phyloP scores from a whole-genome alignment of 2,113 vertebrate genomes.

The Vicugna pacos region DNA sequence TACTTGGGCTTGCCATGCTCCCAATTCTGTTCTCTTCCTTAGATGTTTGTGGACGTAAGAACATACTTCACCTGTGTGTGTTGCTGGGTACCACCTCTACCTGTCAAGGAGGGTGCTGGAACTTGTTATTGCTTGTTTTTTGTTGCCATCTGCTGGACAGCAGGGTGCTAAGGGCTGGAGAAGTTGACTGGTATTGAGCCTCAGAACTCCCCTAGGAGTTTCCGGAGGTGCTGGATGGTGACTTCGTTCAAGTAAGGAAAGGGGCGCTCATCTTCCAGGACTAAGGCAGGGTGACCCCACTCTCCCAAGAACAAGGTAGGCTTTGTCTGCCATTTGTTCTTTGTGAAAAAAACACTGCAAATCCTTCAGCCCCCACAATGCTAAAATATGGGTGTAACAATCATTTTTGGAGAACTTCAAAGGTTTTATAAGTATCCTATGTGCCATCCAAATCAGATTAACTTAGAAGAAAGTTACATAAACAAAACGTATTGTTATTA shows the following conservation, averaged over 20 bases:
- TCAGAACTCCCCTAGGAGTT: not conserved
- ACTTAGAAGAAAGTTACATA: not conserved
- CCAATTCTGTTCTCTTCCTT: not conserved
- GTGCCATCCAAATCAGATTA: not conserved
- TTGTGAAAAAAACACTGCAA: not conserved
- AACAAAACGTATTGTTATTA: not conserved
- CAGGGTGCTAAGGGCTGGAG: not conserved
- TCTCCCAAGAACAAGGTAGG: not conserved
- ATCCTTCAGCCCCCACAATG: not conserved
- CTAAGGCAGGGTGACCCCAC: not conserved
- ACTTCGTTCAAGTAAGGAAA: not conserved
- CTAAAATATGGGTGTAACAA: not conserved
- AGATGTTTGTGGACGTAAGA: not conserved
- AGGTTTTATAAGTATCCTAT: not conserved
- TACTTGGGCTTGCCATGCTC: not conserved
- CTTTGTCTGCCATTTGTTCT: not conserved
- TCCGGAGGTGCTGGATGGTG: not conserved
- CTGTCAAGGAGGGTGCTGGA: not conserved
- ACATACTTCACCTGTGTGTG: not conserved
- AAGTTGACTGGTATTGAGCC: not conserved
- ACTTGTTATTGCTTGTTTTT: not conserved
- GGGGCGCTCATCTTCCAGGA: not conserved
- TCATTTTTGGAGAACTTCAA: not conserved
- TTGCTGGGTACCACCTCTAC: too few relatives aligned
- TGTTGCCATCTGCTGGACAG: not conserved